phyloP scores from a whole-genome alignment of 2,888 invertebrate species.

The Lithosia quadra region DNA sequence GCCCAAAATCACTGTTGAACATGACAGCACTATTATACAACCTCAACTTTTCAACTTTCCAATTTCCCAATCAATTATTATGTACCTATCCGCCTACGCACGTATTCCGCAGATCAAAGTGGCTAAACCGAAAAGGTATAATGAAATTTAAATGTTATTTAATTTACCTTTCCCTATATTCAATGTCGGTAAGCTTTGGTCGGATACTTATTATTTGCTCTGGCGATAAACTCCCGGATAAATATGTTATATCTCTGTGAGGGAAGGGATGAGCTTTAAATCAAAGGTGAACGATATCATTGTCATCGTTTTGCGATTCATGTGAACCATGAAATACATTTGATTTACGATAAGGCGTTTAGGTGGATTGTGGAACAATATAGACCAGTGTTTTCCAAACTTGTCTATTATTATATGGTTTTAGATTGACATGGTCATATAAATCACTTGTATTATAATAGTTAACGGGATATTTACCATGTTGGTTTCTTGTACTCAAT shows the following conservation, averaged over 20 bases:
- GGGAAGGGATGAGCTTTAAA: background rate
- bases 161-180: slow-evolving; percentile 20
- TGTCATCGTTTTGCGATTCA: background rate
- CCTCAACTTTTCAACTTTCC: background rate
- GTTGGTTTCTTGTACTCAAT: too few relatives aligned
- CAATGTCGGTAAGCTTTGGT: slow-evolving; percentile 4
- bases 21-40: background rate
- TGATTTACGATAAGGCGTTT: background rate
- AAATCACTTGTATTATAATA: too few relatives aligned
- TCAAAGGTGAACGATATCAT: background rate
- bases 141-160: slow-evolving; percentile 37
- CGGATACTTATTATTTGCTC: background rate
- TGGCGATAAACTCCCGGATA: background rate
- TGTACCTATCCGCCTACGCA: background rate
- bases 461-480: too few relatives aligned
- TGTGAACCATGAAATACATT: background rate
- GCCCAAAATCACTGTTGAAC: background rate
- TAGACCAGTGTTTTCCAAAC: background rate
- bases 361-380: background rate
- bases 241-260: background rate
- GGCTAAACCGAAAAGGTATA: slow-evolving; percentile 23
- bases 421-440: too few relatives aligned
- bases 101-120: slow-evolving; percentile 31
- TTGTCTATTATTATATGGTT: background rate
- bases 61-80: background rate